These are phyloP conservation scores for Pogonocichla stellata DNA, from an alignment of 2,113 vertebrate species.

Conservation along the genomic window DNA sequence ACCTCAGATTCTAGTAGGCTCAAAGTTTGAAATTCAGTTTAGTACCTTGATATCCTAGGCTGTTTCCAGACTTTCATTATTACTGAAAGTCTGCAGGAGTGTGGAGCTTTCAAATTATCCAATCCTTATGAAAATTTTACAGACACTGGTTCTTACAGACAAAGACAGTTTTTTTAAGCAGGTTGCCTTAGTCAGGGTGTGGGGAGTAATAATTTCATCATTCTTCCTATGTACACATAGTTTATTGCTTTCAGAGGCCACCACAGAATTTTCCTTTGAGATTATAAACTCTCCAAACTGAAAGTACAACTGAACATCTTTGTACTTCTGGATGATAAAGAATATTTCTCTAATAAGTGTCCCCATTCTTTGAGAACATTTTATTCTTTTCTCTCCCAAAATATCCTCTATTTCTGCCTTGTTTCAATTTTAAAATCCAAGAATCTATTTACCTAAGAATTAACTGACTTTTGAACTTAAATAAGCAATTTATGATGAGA, in stretches of 20 bases:
- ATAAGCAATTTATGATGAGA: background rate
- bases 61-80: background rate
- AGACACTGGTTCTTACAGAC: background rate
- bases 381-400: background rate
- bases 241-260: background rate
- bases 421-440: background rate
- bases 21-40: background rate
- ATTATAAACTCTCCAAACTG: background rate
- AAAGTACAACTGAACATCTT: background rate
- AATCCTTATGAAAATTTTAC: background rate
- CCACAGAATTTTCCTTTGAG: background rate
- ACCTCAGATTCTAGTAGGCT: background rate
- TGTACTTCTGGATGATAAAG: background rate
- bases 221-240: background rate
- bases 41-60: background rate
- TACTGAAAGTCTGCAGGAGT: background rate
- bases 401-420: background rate
- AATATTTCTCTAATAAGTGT: background rate
- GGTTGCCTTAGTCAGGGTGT: background rate
- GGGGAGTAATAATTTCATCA: background rate
- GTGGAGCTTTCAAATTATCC: background rate
- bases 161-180: background rate
- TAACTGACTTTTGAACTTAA: slow-evolving; percentile 9
- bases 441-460: background rate
- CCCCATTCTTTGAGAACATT: background rate